Conservation (phyloP, 2,797 vertebrate genomes). For the Gallinago stenura region DNA sequence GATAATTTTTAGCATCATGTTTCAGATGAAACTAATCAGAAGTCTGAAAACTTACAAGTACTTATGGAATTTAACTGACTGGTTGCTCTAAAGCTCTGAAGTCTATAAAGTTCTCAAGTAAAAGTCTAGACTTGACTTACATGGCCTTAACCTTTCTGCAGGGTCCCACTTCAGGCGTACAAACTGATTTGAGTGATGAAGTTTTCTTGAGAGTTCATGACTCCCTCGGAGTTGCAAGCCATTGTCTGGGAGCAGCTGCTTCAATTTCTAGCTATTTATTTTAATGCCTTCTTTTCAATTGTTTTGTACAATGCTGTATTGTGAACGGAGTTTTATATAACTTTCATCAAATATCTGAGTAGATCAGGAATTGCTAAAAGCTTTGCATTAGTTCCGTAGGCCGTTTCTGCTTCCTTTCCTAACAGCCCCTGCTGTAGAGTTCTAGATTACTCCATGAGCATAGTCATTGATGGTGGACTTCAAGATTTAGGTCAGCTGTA, state of each 20-base stretch:
- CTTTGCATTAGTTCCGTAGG: neutral
- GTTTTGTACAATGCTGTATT: neutral
- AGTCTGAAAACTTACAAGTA: neutral
- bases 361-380: neutral
- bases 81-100: neutral
- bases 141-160: neutral
- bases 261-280: conserved; percentile 16
- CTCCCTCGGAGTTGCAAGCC: neutral
- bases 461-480: neutral
- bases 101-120: neutral
- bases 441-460: neutral
- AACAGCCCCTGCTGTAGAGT: neutral
- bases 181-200: neutral
- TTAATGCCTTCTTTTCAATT: neutral
- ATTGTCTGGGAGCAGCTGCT: conserved; percentile 51
- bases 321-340: conserved; percentile 9
- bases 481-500: neutral
- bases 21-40: neutral
- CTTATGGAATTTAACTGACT: neutral
- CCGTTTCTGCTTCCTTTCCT: neutral
- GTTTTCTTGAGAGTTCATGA: neutral
- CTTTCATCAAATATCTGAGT: neutral
- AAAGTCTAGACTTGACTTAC: neutral
- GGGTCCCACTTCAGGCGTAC: neutral
- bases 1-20: neutral